A percentile compares a stretch with the other conserved stretches of the same genome.
These are phyloP conservation scores for Sycobia sp. DNA, from an alignment of 1,140 invertebrate genomes.

Conservation along the genomic window DNA sequence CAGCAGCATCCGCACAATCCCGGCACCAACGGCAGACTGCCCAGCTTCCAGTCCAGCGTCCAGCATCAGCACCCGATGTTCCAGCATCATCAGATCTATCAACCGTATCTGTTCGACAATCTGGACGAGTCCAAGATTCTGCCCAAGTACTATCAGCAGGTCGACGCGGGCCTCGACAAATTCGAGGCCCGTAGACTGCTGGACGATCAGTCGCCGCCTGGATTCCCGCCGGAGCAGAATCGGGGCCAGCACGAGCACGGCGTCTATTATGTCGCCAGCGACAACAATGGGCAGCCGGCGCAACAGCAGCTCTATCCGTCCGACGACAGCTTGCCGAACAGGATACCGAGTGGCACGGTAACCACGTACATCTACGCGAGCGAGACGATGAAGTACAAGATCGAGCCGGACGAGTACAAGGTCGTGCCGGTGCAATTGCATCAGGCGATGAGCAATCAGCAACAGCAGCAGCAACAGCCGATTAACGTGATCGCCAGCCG, in stretches of 20 bases:
- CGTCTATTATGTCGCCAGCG: no score
- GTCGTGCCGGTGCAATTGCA: not conserved
- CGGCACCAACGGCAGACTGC: conserved; percentile 13
- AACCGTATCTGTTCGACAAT: conserved; percentile 40
- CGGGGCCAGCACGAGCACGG: conserved; percentile 39
- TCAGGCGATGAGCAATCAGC: not conserved
- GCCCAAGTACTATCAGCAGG: conserved; percentile 15
- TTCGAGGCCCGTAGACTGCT: conserved; percentile 12
- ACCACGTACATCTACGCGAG: not conserved
- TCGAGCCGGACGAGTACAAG: conserved; percentile 39
- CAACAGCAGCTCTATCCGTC: conserved; percentile 42
- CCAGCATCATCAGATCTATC: conserved; percentile 24
- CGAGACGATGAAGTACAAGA: conserved; percentile 17
- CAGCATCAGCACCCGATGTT: conserved; percentile 26
- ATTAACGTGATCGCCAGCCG: not conserved
- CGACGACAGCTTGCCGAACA: conserved; percentile 23
- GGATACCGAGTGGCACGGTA: no score
- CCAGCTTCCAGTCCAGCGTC: conserved; percentile 32
- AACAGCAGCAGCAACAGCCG: not conserved
- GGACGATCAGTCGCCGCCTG: conserved; percentile 32
- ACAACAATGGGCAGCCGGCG: conserved; percentile 37
- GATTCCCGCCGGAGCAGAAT: conserved; percentile 39
- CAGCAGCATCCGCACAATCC: not conserved
- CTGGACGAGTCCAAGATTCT: conserved; percentile 19
- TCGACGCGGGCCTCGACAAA: not conserved